phyloP scores from a whole-genome alignment of 2,888 invertebrate species.

The Drosophila nigritarsus region DNA sequence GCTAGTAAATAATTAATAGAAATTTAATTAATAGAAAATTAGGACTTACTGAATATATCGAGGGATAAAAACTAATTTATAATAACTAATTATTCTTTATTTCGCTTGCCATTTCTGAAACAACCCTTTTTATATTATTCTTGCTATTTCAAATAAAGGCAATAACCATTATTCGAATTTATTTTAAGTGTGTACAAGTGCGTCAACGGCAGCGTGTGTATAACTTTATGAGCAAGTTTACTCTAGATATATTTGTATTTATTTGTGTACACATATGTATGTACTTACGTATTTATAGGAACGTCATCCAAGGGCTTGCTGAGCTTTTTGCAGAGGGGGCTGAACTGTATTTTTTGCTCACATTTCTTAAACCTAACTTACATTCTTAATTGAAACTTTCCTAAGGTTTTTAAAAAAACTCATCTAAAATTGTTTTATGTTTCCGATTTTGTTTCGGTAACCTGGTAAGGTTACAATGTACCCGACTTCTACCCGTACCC shows the following conservation, averaged over 20 bases:
- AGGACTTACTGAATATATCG: background rate
- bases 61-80: too few species aligned
- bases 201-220: background rate
- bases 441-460: background rate
- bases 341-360: background rate
- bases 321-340: background rate
- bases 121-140: constrained; percentile 7
- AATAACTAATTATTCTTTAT: background rate
- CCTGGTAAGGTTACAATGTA: background rate
- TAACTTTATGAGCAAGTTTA: background rate
- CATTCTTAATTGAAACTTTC: background rate
- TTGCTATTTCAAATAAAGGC: background rate
- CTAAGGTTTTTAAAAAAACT: background rate
- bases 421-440: background rate
- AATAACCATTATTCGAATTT: background rate
- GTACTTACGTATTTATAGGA: background rate
- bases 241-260: background rate
- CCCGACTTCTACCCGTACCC: background rate
- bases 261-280: background rate
- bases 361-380: background rate
- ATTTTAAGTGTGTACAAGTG: background rate
- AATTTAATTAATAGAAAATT: background rate
- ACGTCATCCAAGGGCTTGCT: background rate
- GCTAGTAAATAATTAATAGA: background rate
- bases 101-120: background rate